These are phyloP conservation scores for Drosophila maculinotata DNA, from an alignment of 2,888 invertebrate genomes.

Conservation along the genomic window DNA sequence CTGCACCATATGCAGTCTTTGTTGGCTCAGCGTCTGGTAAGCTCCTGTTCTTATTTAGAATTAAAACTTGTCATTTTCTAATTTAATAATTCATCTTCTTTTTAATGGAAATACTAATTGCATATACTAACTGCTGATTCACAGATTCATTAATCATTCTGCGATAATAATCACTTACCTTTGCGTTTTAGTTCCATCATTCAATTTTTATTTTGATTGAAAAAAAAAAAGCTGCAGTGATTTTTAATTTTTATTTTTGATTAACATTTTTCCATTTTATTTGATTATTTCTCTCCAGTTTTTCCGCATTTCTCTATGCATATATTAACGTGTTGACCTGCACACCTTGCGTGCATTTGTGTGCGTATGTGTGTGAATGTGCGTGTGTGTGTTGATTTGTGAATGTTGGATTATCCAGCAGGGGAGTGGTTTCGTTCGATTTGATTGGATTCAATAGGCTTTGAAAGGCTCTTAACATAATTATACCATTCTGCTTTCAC, in stretches of 20 bases:
- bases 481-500: constrained; percentile 66
- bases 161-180: constrained; percentile 35
- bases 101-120: not conserved
- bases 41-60: not conserved
- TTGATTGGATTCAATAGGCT: constrained; percentile 73
- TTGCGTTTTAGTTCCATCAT: not conserved
- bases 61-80: not conserved
- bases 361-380: constrained; percentile 17
- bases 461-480: constrained; percentile 76
- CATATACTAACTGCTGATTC: not conserved
- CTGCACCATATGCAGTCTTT: constrained; percentile 5
- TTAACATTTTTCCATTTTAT: constrained; percentile 80
- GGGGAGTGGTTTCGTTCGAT: constrained; percentile 33
- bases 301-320: constrained; percentile 68
- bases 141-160: not conserved
- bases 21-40: not conserved
- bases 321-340: constrained; percentile 72
- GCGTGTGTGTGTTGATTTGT: constrained; percentile 13
- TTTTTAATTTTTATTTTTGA: constrained; percentile 65
- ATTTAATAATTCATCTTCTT: too few relatives aligned
- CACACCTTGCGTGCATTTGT: constrained; percentile 47
- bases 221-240: constrained; percentile 21
- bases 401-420: constrained; percentile 23
- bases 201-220: constrained; percentile 10
- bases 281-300: constrained; percentile 76